Percentiles rank a stretch among this genome's conserved stretches.
Evolutionary conservation across 2,888 invertebrate species (phyloP).

Genomic region (Piscicola geometra): DNA sequence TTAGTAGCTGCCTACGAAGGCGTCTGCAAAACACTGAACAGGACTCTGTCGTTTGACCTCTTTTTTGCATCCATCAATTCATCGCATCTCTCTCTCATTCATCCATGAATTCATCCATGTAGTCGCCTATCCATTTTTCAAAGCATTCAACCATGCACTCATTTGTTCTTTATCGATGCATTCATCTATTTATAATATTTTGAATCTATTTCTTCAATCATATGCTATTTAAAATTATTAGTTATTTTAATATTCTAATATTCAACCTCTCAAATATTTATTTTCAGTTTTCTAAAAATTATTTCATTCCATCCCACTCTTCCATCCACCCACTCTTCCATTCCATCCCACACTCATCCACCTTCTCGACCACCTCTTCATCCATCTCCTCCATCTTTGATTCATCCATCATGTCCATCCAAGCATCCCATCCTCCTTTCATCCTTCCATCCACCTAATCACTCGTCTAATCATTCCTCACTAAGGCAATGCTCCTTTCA

Average conservation of each 20-base stretch:
- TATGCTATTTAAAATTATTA: no score
- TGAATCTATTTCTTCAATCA: no score
- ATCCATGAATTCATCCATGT: neutral
- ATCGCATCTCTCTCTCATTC: neutral
- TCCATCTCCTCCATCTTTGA: neutral
- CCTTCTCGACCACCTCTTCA: neutral
- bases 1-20: no score
- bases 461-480: neutral
- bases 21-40: no score
- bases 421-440: neutral
- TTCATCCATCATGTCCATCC: neutral
- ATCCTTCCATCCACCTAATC: neutral
- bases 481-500: no score
- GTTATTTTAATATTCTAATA: no score
- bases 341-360: neutral
- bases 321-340: neutral
- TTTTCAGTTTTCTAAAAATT: neutral
- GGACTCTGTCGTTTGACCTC: no score
- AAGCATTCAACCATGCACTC: neutral
- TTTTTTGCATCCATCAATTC: no score
- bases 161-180: neutral
- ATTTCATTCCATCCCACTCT: neutral
- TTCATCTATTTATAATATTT: neutral
- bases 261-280: neutral
- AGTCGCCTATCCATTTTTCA: neutral